Evolutionary conservation across 2,113 vertebrate species (phyloP).

Genomic region (Cephalophus harveyi): DNA sequence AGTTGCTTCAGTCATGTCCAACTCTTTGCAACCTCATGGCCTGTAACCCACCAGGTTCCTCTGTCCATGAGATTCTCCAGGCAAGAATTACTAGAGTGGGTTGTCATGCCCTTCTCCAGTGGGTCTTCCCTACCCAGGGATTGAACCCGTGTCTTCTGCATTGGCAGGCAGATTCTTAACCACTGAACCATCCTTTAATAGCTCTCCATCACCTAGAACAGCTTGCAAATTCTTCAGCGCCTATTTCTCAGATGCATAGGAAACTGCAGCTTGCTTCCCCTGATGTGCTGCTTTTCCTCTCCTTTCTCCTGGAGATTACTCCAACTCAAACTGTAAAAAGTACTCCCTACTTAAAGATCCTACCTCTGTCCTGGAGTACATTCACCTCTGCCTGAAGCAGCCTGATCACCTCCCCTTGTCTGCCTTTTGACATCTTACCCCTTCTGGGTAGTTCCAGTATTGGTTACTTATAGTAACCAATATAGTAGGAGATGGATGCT

Average conservation of each 20-base stretch:
- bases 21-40: not conserved
- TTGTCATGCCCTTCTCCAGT: not conserved
- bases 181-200: not conserved
- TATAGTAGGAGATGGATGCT: not conserved
- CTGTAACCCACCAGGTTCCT: not conserved
- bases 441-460: not conserved
- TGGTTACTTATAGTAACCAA: not conserved
- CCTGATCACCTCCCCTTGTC: not conserved
- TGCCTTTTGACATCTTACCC: not conserved
- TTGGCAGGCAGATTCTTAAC: not conserved
- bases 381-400: not conserved
- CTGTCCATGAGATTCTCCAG: not conserved
- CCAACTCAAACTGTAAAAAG: not conserved
- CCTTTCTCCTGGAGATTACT: not conserved
- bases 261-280: not conserved
- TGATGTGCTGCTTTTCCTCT: accelerated
- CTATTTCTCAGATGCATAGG: not conserved
- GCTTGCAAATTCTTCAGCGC: not conserved
- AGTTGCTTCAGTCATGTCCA: not conserved
- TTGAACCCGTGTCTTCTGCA: not conserved
- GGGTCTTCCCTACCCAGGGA: not conserved
- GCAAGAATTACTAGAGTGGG: not conserved
- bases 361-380: not conserved
- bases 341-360: not conserved
- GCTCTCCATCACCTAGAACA: not conserved